These are phyloP conservation scores for Ochropacha duplaris DNA, from an alignment of 2,888 invertebrate species.

Conservation along the genomic window DNA sequence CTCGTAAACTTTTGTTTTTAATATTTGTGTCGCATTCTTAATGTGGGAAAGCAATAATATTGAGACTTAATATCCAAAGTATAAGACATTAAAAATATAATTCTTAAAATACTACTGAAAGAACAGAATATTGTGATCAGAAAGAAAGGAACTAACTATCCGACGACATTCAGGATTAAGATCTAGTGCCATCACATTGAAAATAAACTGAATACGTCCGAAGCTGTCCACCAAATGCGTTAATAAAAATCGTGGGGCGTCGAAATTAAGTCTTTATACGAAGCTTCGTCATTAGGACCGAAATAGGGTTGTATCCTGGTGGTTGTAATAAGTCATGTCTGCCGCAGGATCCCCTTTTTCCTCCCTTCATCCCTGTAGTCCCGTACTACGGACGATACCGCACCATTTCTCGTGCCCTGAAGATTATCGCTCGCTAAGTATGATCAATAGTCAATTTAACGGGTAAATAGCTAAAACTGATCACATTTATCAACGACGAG, in stretches of 20 bases:
- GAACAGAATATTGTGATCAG: neutral
- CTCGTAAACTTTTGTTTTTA: neutral
- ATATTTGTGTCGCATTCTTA: neutral
- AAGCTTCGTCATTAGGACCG: constrained; percentile 78
- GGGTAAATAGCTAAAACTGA: constrained; percentile 62
- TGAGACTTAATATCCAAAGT: too few species aligned
- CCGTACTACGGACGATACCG: constrained; percentile 47
- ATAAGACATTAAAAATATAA: too few species aligned
- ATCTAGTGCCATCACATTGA: constrained; percentile 24
- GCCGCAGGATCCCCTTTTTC: constrained; percentile 66
- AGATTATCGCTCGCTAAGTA: constrained; percentile 73
- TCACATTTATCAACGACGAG: constrained; percentile 57
- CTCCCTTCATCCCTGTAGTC: constrained; percentile 31
- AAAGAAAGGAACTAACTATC: too few species aligned
- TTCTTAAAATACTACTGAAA: neutral
- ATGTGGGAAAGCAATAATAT: too few species aligned
- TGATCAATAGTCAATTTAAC: constrained; percentile 78
- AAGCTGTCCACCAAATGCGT: constrained; percentile 72
- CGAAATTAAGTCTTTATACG: constrained; percentile 78
- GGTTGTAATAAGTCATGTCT: constrained; percentile 81
- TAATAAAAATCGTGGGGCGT: constrained; percentile 80
- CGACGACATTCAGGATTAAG: neutral
- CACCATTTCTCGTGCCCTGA: constrained; percentile 63
- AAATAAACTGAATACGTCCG: constrained; percentile 57
- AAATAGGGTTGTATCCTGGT: constrained; percentile 81